Percentiles rank a stretch among this genome's conserved stretches.
These are phyloP conservation scores for Pygoscelis adeliae DNA, from an alignment of 2,113 vertebrate species.

Conservation along the genomic window DNA sequence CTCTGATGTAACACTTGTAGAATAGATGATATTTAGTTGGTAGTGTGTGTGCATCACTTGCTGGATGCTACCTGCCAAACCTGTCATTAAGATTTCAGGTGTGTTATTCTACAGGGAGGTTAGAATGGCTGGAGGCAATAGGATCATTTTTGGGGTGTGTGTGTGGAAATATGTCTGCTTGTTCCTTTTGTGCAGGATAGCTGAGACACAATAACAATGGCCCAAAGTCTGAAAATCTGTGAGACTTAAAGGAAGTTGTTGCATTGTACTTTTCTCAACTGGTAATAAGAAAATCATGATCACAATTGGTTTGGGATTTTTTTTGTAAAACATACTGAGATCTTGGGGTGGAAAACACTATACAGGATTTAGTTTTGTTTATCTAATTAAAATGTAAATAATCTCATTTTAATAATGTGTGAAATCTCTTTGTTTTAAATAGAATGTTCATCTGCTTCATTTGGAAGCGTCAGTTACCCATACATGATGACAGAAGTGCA, in stretches of 20 bases:
- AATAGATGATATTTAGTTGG: not conserved
- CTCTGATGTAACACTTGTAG: not conserved
- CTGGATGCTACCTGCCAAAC: not conserved
- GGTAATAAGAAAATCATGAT: not conserved
- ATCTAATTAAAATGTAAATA: not conserved
- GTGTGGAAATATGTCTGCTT: not conserved
- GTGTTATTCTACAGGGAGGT: not conserved
- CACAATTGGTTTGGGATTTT: not conserved
- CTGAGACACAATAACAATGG: not conserved
- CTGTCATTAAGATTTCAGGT: not conserved
- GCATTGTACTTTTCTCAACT: not conserved
- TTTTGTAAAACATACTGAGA: not conserved
- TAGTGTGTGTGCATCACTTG: not conserved
- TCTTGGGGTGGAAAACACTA: not conserved
- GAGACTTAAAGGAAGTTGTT: not conserved
- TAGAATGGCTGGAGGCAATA: not conserved
- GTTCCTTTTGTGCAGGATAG: not conserved
- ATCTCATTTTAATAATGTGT: not conserved
- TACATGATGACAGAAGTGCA: not conserved
- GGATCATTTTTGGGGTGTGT: fast-evolving
- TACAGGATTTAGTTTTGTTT: not conserved
- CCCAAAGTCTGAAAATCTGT: not conserved
- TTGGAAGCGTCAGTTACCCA: not conserved
- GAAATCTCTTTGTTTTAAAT: not conserved
- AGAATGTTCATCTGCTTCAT: not conserved